Percentiles rank a stretch among this genome's conserved stretches.
phyloP scores from a whole-genome alignment of 2,888 invertebrate genomes.

The Drepana falcataria region DNA sequence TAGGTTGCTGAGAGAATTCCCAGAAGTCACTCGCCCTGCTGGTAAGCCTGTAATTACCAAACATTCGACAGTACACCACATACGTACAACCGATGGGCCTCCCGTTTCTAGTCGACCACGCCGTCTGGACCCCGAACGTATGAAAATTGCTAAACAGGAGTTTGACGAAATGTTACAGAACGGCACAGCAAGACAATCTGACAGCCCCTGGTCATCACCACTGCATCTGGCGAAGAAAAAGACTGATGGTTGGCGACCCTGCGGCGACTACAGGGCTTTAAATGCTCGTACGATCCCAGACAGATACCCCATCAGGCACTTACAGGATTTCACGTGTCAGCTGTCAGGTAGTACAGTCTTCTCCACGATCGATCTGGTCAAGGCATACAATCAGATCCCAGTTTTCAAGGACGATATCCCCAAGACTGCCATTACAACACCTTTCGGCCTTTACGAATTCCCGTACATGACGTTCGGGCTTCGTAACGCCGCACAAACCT shows the following conservation, averaged over 20 bases:
- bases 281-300: slow-evolving; percentile 8
- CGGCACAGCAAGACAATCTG: slow-evolving; percentile 20
- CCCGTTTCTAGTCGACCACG: slow-evolving; percentile 11
- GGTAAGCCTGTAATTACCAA: not conserved
- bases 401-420: not conserved
- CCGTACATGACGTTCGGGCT: slow-evolving; percentile 8
- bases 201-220: slow-evolving; percentile 27
- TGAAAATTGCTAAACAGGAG: slow-evolving; percentile 5
- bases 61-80: slow-evolving; percentile 11
- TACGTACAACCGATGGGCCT: slow-evolving; percentile 12
- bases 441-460: slow-evolving; percentile 4
- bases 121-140: slow-evolving; percentile 9
- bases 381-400: slow-evolving; percentile 22
- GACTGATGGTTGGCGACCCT: slow-evolving; percentile 16
- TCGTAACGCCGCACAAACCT: slow-evolving; percentile 10
- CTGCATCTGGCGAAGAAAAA: slow-evolving; percentile 10
- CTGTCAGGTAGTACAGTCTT: slow-evolving; percentile 6
- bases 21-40: slow-evolving; percentile 9
- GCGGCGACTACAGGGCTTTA: slow-evolving; percentile 31
- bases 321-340: slow-evolving; percentile 8
- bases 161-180: slow-evolving; percentile 11
- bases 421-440: not conserved
- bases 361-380: slow-evolving; percentile 4
- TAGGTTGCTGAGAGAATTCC: slow-evolving; percentile 7
- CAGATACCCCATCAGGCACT: slow-evolving; percentile 8